Evolutionary conservation across 2,113 vertebrate genomes (phyloP).

Genomic region (Lota lota): DNA sequence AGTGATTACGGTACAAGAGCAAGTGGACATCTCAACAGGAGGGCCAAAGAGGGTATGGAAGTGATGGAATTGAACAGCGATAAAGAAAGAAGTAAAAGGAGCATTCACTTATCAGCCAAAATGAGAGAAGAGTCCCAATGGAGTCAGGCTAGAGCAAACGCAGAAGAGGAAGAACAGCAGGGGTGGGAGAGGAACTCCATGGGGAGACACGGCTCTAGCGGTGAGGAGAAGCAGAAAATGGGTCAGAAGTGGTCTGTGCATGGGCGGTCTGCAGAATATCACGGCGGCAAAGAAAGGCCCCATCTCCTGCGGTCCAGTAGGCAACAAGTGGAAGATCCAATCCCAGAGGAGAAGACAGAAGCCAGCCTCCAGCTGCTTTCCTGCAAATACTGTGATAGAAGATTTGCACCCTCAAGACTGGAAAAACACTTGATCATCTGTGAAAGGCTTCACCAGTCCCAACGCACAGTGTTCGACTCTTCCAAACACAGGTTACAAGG

Average conservation of each 20-base stretch:
- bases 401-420: conserved; percentile 72
- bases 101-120: too few species aligned
- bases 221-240: background rate
- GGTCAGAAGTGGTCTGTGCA: too few species aligned
- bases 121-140: background rate
- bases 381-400: conserved; percentile 78
- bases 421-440: conserved; percentile 78
- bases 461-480: conserved; percentile 79
- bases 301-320: too few species aligned
- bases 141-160: background rate
- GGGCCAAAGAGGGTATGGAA: conserved; percentile 57
- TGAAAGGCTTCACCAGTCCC: conserved; percentile 65
- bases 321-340: conserved; percentile 1
- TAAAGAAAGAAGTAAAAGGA: background rate
- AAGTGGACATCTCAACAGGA: background rate
- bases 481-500: conserved; percentile 75
- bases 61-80: conserved; percentile 28
- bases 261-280: conserved; percentile 2
- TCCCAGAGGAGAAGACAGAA: background rate
- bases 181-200: background rate
- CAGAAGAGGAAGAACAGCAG: conserved; percentile 10
- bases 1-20: background rate
- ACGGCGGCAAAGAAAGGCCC: background rate
- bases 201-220: background rate
- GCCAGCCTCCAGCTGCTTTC: conserved; percentile 35